Evolutionary conservation across 2,888 invertebrate species (phyloP).

Genomic region (Liodrosophila aerea): DNA sequence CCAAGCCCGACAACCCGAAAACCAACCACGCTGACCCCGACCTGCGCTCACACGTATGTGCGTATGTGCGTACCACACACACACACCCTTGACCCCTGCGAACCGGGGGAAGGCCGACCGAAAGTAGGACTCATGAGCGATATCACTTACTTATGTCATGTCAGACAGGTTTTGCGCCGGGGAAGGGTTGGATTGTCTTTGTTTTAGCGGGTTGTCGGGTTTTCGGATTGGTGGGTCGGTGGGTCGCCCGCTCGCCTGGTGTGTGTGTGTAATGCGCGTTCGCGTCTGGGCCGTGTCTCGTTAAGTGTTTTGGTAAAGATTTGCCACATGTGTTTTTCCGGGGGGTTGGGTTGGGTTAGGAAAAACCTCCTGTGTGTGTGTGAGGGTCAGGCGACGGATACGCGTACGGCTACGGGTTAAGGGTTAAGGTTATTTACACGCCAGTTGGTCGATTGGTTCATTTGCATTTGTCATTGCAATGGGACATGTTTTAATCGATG

Average conservation of each 20-base stretch:
- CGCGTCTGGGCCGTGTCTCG: slow-evolving; percentile 67
- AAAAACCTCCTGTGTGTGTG: not conserved
- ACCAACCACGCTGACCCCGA: slow-evolving; percentile 25
- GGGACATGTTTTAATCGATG: slow-evolving; percentile 62
- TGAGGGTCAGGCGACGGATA: not conserved
- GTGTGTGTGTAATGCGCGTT: slow-evolving; percentile 11
- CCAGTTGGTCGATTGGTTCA: slow-evolving; percentile 55
- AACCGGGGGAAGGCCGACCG: slow-evolving; percentile 8
- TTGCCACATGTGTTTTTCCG: slow-evolving; percentile 48
- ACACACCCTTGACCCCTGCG: slow-evolving; percentile 63
- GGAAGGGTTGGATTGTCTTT: slow-evolving; percentile 37
- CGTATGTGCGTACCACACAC: slow-evolving; percentile 31
- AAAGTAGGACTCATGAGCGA: slow-evolving; percentile 62
- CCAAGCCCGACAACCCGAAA: slow-evolving; percentile 4
- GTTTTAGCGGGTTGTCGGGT: slow-evolving; percentile 4
- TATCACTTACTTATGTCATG: slow-evolving; percentile 75
- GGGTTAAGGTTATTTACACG: slow-evolving; percentile 32
- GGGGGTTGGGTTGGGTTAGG: slow-evolving; percentile 10
- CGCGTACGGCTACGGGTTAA: slow-evolving; percentile 18
- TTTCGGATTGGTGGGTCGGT: slow-evolving; percentile 15
- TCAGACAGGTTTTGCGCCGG: slow-evolving; percentile 63
- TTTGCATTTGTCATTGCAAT: slow-evolving; percentile 54
- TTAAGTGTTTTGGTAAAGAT: slow-evolving; percentile 72
- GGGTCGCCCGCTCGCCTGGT: slow-evolving; percentile 7
- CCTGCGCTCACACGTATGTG: slow-evolving; percentile 35